Conservation (phyloP, 1,140 invertebrate genomes). For the Stenopsyche tienmushanensis region DNA sequence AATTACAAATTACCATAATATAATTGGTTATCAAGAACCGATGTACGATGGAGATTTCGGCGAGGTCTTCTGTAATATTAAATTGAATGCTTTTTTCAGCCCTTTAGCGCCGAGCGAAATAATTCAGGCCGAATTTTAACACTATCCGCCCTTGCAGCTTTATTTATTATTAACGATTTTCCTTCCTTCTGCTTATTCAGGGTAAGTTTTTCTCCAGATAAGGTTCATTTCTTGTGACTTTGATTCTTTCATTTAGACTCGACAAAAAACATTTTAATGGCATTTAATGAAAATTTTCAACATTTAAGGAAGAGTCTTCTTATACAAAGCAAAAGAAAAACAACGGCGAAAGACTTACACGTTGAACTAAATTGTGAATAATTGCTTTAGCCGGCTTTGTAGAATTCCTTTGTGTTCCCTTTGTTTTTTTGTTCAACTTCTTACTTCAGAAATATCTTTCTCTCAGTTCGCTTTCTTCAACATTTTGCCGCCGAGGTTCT, state of each 20-base stretch:
- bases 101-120: no score
- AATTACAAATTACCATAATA: constrained; percentile 31
- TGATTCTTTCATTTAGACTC: constrained; percentile 5
- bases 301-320: constrained; percentile 1
- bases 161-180: no score
- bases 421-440: neutral
- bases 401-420: constrained; percentile 21
- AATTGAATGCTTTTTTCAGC: no score
- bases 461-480: neutral
- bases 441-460: constrained; percentile 2
- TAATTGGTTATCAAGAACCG: constrained; percentile 23
- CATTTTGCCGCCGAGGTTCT: neutral
- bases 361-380: constrained; percentile 30
- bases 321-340: constrained; percentile 27
- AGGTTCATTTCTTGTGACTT: no score
- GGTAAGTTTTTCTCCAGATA: no score
- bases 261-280: constrained; percentile 20
- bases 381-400: constrained; percentile 22
- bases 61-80: neutral
- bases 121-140: no score
- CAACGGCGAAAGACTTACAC: constrained; percentile 22
- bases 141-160: no score
- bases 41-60: constrained; percentile 10
- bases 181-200: no score
- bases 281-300: constrained; percentile 24